Conservation (phyloP, 2,113 vertebrate species). For the Okapia johnstoni region DNA sequence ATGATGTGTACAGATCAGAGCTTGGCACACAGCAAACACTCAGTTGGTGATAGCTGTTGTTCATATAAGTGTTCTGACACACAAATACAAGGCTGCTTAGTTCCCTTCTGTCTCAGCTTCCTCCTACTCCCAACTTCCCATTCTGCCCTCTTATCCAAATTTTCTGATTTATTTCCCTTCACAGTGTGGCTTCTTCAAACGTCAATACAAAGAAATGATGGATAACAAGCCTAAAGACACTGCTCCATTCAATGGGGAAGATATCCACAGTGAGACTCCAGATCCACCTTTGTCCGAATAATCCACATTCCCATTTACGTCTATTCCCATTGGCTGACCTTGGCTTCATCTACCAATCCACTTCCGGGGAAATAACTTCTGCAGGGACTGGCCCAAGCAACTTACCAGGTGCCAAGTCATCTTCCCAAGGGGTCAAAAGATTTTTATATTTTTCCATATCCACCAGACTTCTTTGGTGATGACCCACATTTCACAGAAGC, state of each 20-base stretch:
- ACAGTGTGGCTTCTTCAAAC: constrained; percentile 89
- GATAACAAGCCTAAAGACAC: neutral
- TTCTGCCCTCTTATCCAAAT: neutral
- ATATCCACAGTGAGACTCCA: neutral
- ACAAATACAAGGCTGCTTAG: neutral
- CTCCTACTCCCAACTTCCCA: neutral
- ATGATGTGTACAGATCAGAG: neutral
- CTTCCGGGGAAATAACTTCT: neutral
- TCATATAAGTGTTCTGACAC: neutral
- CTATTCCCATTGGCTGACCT: neutral
- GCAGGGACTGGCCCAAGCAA: neutral
- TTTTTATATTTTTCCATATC: neutral
- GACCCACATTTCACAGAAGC: neutral
- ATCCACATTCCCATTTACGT: neutral
- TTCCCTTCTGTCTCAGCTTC: neutral
- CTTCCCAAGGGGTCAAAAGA: neutral
- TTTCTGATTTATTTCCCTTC: neutral
- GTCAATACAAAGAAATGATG: constrained; percentile 83
- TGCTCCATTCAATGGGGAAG: neutral
- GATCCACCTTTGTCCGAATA: neutral
- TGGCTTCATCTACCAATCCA: neutral
- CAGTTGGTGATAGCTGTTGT: fast-evolving
- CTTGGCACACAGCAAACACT: neutral
- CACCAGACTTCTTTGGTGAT: neutral
- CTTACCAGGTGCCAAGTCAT: neutral